These are phyloP conservation scores for Chironomus striatipennis DNA, from an alignment of 1,140 invertebrate species.

Conservation along the genomic window DNA sequence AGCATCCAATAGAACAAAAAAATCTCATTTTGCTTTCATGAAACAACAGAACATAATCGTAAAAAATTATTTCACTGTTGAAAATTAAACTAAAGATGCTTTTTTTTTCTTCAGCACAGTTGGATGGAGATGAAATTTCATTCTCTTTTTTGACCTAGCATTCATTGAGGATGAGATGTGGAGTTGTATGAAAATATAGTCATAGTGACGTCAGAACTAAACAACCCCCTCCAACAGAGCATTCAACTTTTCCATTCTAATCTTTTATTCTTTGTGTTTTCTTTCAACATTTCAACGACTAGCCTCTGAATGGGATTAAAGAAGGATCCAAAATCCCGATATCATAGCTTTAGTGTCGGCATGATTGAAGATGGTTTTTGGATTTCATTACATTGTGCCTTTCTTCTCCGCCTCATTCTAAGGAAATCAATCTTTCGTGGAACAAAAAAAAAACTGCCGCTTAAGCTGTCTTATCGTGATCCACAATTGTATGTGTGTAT, in stretches of 20 bases:
- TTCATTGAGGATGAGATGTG: too few species aligned
- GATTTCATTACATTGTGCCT: not conserved
- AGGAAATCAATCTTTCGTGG: not conserved
- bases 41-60: conserved; percentile 9
- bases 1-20: not conserved
- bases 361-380: conserved; percentile 1
- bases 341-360: not conserved
- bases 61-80: conserved; percentile 14
- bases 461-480: conserved; percentile 7
- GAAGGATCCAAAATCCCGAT: too few species aligned
- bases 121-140: not conserved
- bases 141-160: too few species aligned
- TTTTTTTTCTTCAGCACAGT: not conserved
- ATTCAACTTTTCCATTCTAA: too few species aligned
- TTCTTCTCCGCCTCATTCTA: not conserved
- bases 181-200: too few species aligned
- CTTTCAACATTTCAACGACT: too few species aligned
- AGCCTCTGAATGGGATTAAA: too few species aligned
- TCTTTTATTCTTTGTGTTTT: too few species aligned
- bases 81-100: not conserved
- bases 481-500: not conserved
- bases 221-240: too few species aligned
- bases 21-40: conserved; percentile 13
- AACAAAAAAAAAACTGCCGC: not conserved
- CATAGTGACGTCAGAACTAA: too few species aligned